Conservation (phyloP, 2,113 vertebrate genomes). For the Thermophis baileyi region DNA sequence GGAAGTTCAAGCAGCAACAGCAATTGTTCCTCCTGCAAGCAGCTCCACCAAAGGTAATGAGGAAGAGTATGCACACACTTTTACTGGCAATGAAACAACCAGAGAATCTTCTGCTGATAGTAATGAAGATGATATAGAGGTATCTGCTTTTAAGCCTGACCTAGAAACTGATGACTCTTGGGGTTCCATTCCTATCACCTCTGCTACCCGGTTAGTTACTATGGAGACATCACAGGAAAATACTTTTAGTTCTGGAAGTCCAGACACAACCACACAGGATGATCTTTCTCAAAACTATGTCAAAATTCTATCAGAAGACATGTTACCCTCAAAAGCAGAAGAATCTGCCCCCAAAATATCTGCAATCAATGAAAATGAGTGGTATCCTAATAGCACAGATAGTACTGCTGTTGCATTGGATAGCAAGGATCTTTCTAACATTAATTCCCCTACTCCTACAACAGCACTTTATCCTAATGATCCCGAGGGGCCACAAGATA, state of each 20-base stretch:
- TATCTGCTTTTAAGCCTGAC: constrained; percentile 58
- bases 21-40: constrained; percentile 39
- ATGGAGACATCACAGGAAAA: constrained; percentile 60
- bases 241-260: constrained; percentile 60
- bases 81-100: constrained; percentile 60
- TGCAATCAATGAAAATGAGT: constrained; percentile 42
- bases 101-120: constrained; percentile 59
- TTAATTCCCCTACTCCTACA: constrained; percentile 49
- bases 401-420: constrained; percentile 32
- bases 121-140: constrained; percentile 57
- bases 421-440: constrained; percentile 48
- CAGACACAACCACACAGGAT: constrained; percentile 48
- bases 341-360: constrained; percentile 43
- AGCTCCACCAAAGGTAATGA: constrained; percentile 46
- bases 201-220: constrained; percentile 46
- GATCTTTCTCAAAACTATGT: constrained; percentile 49
- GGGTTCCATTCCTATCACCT: constrained; percentile 56
- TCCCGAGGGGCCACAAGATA: constrained; percentile 42
- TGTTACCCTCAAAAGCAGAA: constrained; percentile 45
- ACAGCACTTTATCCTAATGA: constrained; percentile 54
- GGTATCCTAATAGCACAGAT: constrained; percentile 44
- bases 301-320: constrained; percentile 58
- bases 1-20: constrained; percentile 47
- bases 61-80: constrained; percentile 58
- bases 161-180: constrained; percentile 61